Base-by-base conservation (phyloP, 2,797 vertebrate species). In the Gymnothorax reevesii region DNA sequence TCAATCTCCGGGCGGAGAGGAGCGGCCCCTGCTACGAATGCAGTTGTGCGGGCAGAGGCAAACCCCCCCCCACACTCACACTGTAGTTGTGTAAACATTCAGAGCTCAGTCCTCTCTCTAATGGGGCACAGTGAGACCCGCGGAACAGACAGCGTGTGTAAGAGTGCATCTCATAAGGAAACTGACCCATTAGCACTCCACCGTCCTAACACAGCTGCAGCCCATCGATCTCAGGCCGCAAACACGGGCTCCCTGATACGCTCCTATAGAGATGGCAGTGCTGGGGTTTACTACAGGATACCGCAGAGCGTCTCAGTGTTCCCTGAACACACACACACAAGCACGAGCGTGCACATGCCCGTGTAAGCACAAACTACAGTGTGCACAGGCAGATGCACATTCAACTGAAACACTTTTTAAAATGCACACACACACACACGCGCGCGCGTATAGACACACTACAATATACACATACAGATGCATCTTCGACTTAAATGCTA, bases 111-210 rank as follows among this genome's bases (percentile, higher is more conserved):
- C 49, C 22, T 52, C 8, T 17, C 75, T 79, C 42, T 79, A 79
- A 79, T 79, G 75, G 75, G 2, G 17, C 75, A 52, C 49, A 54
- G 15, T 79, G 75, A 79, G 49, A 17, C 49, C 49, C 42, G 17
- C 5, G 73, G 22, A 52, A 17, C 75, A 79, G 75, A 54, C 73
- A 20, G 9, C 22, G 49, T 54, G 75, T 22, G 42, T 79, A 49
- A 79, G 42, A 79, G 75, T 52, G 75, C 75, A 13, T 42, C 75
- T 79, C 75, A 79, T 79, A 52, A 52, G 42, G 49, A 77, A 54
- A 79, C 49, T 52, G 75, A 79, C 42, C 75, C 75, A 79, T 79
- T 79, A 79, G 17, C 7, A 7, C 75, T 52, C 75, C 22, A 42
- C 20, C 15, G 42, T 54, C 42, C 22, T 52, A 33, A 54, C 13